Base-by-base conservation (phyloP, 23 tunicate genomes). In the Oikopleura dioica region DNA sequence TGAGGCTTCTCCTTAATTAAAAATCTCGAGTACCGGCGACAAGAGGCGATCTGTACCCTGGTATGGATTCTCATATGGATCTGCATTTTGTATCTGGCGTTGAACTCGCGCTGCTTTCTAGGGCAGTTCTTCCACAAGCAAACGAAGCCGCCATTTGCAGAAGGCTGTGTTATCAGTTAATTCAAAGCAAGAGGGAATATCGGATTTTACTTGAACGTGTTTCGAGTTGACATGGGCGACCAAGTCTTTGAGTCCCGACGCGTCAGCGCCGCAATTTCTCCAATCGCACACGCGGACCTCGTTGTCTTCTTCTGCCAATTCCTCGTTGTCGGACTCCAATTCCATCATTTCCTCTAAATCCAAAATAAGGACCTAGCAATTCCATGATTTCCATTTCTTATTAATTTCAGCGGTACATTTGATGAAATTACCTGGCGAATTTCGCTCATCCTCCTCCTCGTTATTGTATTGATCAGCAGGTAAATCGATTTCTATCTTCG, bases 81-180 rank as follows among this genome's bases (percentile, higher is more conserved):
- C 33, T 63, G 72, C 72, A 63, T 63, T 63, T 63, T 63, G 72
- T 63, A 63, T 63, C 72, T 24, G 4, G 72, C 72, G 26, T 63
- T 63, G 33, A 63, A 63, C 33, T 63, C 72, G 30, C 72, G 72
- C 26, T 63, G 30, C 33, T 31, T 24, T 28, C 72, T 24, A 12
- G 72, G 72, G 26, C 72, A 63, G 5, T 63, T 31, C 26, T 63
- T 63, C 72, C 72, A 63, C 26, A 12, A 12, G 33, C 72, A 63
- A 23, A 63, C 33, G 33, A 63, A 63, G 16, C 72, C 72, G 72
- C 72, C 72, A 23, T 23, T 63, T 28, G 72, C 16, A 5, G 72
- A 63, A 2, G 72, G 72, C 72, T 63, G 21, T 9, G 55, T 9
- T 9, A 9, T 44, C 9, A 44, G 21, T 44, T 44, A 9, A 44